These are phyloP conservation scores for Pogonognathellus flavescens DNA, from an alignment of 1,140 invertebrate genomes.

Conservation along the genomic window DNA sequence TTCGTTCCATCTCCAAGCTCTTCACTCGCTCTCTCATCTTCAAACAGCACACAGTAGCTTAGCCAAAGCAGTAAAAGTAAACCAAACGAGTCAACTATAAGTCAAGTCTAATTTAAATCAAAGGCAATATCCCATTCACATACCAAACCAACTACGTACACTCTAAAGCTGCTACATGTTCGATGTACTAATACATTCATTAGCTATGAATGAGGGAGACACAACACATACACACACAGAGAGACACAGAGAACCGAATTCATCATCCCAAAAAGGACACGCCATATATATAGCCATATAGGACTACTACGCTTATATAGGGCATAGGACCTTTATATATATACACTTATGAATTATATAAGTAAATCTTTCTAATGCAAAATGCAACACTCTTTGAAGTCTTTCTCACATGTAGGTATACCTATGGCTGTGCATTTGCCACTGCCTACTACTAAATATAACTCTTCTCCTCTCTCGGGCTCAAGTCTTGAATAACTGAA, in stretches of 20 bases:
- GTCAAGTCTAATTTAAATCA: not conserved
- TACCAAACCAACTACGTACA: not conserved
- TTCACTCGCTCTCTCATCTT: not conserved
- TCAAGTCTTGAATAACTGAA: conserved; percentile 22
- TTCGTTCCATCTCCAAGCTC: conserved; percentile 28
- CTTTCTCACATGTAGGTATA: not conserved
- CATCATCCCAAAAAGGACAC: too few species aligned
- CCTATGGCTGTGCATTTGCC: not conserved
- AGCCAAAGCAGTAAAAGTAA: not conserved
- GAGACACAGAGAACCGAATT: not conserved
- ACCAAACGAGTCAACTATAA: conserved; percentile 36
- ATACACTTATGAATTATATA: not conserved
- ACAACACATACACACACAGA: not conserved
- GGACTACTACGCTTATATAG: not conserved
- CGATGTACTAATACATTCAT: conserved; percentile 31
- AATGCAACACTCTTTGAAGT: too few species aligned
- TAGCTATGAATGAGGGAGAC: conserved; percentile 18
- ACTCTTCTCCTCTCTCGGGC: not conserved
- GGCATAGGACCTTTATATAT: too few species aligned
- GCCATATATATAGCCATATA: too few species aligned
- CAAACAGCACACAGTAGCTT: conserved; percentile 5
- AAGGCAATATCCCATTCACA: conserved; percentile 1
- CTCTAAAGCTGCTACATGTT: not conserved
- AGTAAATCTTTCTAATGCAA: not conserved
- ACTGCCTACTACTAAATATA: not conserved